phyloP scores from a whole-genome alignment of 2,888 invertebrate genomes.

The Drosophila fungiperda region DNA sequence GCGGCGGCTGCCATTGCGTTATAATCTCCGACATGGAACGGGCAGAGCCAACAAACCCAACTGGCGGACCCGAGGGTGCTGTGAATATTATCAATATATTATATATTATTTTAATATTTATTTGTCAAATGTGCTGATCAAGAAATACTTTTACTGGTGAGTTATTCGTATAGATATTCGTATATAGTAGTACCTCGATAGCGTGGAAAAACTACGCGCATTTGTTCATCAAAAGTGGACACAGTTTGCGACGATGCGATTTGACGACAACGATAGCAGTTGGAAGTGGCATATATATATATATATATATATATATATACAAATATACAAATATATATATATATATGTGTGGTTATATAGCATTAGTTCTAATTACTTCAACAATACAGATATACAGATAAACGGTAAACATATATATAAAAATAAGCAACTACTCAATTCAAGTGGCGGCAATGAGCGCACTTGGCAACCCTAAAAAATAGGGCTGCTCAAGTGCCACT shows the following conservation, averaged over 20 bases:
- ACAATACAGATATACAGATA: not conserved
- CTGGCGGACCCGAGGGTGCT: constrained; percentile 98
- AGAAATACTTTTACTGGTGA: constrained; percentile 1
- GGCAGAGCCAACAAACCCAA: constrained; percentile 97
- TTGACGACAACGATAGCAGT: constrained; percentile 76
- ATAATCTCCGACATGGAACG: constrained; percentile 97
- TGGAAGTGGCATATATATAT: constrained; percentile 64
- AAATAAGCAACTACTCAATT: not conserved
- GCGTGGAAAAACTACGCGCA: constrained; percentile 84
- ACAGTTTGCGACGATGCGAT: constrained; percentile 45
- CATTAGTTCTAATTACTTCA: constrained; percentile 58
- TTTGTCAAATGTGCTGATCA: not conserved
- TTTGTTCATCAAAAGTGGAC: constrained; percentile 68
- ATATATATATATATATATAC: constrained; percentile 57
- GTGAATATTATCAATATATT: constrained; percentile 37
- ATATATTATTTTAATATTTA: not conserved
- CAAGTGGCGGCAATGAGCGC: not conserved
- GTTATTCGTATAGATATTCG: not conserved
- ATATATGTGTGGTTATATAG: constrained; percentile 60
- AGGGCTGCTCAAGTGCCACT: not conserved
- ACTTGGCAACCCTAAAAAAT: constrained; percentile 14
- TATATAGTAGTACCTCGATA: constrained; percentile 83
- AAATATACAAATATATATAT: constrained; percentile 37
- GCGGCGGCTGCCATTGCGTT: constrained; percentile 98
- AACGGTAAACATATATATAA: not conserved